Base-by-base conservation (phyloP, 1,140 invertebrate genomes). In the Agrypnia vestita region DNA sequence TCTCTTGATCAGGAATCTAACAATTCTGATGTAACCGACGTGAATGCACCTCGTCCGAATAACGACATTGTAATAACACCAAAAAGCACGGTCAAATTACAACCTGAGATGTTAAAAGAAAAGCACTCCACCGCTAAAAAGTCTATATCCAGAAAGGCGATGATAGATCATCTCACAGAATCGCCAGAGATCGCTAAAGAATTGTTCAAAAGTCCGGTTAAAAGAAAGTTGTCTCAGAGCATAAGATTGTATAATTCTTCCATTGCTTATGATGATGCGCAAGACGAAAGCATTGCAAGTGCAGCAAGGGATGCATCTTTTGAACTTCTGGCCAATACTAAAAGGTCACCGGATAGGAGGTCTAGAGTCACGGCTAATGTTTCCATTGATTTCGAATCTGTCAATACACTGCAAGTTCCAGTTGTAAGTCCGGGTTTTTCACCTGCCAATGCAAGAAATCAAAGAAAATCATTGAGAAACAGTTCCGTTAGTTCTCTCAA, bases 121-220 rank as follows among this genome's bases (percentile, higher is more conserved):
- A 89, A 89, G 77, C 89, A 90, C 80, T 90, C 89, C 1, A 88
- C 88, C 0, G 88, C 89, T 0, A 90, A 89, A 76, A 89, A 89
- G 77, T 85, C 88, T 0, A 21, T 80, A 25, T 90, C 89, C 7
- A 89, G 87, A 72, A 86, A 87, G 0, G 85, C 86, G 4, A 85
- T 90, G 7, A 90, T 90, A 7, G 89, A 90, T 76, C 82, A 88
- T 25, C 78, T 89, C 4, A 85, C 88, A 72, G 85, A 87, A 19
- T 88, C 87, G 0, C 78, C 78, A 13, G 88, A 87, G 71, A 84
- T 90, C n/a, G 87, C 87, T 6, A 88, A 89, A 76, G 85, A 88
- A 72, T 75, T 89, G 21, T 89, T 90, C 80, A 87, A 86, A 73
- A 89, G 88, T 83, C 89, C 88, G 0, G 88, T 90, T 0, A 90